Evolutionary conservation across 2,797 vertebrate genomes (phyloP).

Genomic region (Anomalospiza imberbis): DNA sequence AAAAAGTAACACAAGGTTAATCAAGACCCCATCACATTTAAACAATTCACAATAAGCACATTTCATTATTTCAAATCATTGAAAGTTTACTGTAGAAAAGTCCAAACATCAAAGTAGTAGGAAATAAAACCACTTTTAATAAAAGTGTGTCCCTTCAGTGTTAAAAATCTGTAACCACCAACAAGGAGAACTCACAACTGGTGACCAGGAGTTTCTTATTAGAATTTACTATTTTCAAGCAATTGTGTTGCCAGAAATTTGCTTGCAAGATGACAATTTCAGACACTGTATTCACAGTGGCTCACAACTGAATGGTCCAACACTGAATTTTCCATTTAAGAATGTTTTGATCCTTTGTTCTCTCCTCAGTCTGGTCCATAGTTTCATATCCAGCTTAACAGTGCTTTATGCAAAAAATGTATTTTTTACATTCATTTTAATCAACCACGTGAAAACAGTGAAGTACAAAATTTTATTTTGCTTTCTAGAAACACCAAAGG

Average conservation of each 20-base stretch:
- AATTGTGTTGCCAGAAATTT: background rate
- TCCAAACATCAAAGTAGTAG: conserved; percentile 51
- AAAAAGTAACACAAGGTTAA: conserved; percentile 17
- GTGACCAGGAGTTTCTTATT: background rate
- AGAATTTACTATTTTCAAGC: conserved; percentile 6
- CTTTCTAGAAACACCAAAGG: conserved; percentile 38
- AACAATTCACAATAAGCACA: conserved; percentile 43
- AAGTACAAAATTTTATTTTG: conserved; percentile 60
- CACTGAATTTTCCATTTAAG: background rate
- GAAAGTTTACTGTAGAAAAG: conserved; percentile 55
- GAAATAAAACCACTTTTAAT: conserved; percentile 51
- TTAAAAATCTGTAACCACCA: conserved; percentile 35
- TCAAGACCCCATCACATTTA: background rate
- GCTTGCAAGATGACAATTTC: background rate
- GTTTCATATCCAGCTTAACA: conserved; percentile 36
- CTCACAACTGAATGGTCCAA: background rate
- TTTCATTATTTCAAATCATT: conserved; percentile 18
- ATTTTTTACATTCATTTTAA: conserved; percentile 48
- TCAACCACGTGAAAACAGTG: conserved; percentile 16
- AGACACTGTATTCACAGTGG: background rate
- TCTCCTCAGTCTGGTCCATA: conserved; percentile 38
- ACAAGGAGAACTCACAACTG: background rate
- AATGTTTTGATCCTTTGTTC: conserved; percentile 24
- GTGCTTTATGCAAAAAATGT: conserved; percentile 3
- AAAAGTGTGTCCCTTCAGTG: conserved; percentile 37